phyloP scores from a whole-genome alignment of 2,888 invertebrate species.

The Drosophila mercatorum region DNA sequence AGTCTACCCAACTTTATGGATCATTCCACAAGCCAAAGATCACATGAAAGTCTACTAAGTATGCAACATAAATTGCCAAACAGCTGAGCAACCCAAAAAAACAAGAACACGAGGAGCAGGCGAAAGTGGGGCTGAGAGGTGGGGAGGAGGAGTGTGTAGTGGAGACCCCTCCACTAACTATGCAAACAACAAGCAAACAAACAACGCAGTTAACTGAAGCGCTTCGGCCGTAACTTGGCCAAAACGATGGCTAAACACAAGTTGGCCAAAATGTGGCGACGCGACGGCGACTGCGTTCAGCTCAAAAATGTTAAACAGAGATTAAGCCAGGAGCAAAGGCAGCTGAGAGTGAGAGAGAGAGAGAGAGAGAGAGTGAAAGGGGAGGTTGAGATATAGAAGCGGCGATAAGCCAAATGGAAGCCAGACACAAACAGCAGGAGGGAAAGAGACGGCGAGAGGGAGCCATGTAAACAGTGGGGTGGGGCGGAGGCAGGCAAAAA shows the following conservation, averaged over 20 bases:
- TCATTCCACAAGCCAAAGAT: not conserved
- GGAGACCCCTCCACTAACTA: constrained; percentile 39
- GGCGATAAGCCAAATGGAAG: constrained; percentile 68
- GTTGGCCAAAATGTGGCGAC: constrained; percentile 57
- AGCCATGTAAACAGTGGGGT: constrained; percentile 6
- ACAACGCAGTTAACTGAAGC: constrained; percentile 54
- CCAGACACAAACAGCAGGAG: constrained; percentile 29
- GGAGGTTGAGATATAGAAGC: constrained; percentile 60
- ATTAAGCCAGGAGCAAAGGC: constrained; percentile 43
- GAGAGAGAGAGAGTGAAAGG: constrained; percentile 16
- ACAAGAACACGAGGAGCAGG: not conserved
- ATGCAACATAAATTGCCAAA: constrained; percentile 52
- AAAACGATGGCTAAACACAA: constrained; percentile 58
- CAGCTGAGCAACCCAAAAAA: constrained; percentile 7
- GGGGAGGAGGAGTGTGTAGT: not conserved
- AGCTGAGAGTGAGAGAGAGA: not conserved
- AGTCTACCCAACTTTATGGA: not conserved
- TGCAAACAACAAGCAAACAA: constrained; percentile 51
- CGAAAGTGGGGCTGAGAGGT: not conserved
- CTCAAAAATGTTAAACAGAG: constrained; percentile 58
- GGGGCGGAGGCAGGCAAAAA: constrained; percentile 12
- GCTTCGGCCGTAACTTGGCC: constrained; percentile 50
- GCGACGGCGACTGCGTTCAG: constrained; percentile 46
- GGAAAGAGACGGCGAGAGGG: not conserved
- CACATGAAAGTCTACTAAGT: constrained; percentile 44